Percentiles rank a stretch among this genome's conserved stretches.
Evolutionary conservation across 2,888 invertebrate genomes (phyloP).

Genomic region (Tineola bisselliella): DNA sequence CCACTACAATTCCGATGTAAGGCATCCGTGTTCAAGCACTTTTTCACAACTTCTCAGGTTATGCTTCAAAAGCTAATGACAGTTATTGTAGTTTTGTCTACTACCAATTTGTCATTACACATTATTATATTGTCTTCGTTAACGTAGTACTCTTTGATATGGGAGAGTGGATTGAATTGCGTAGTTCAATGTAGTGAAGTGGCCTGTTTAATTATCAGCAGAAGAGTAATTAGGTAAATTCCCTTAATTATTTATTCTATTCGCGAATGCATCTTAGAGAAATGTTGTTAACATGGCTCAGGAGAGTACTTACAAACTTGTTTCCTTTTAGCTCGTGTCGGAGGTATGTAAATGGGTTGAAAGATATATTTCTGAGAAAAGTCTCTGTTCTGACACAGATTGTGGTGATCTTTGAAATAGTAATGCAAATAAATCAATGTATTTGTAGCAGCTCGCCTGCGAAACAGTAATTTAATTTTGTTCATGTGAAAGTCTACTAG

Average conservation of each 20-base stretch:
- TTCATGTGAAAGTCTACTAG: constrained; percentile 1
- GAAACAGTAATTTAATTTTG: background rate
- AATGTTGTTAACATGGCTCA: background rate
- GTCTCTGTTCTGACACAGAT: background rate
- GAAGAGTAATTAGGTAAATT: background rate
- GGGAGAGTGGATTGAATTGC: background rate
- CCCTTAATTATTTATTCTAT: constrained; percentile 1
- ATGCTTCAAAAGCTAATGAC: background rate
- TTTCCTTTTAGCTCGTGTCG: constrained; percentile 1
- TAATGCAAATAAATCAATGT: background rate
- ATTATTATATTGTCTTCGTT: background rate
- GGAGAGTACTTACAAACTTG: background rate
- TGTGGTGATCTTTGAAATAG: constrained; percentile 1
- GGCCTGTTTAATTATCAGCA: background rate
- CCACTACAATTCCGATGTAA: background rate
- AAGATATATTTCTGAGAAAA: constrained; percentile 2
- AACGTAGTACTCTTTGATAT: background rate
- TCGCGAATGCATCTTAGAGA: background rate
- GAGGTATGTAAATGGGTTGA: background rate
- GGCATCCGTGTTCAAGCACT: background rate
- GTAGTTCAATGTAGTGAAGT: background rate
- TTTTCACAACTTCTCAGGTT: background rate
- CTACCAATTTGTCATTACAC: background rate
- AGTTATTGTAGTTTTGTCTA: background rate
- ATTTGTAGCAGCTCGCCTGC: background rate